Base-by-base conservation (phyloP, 2,113 vertebrate species). In the Sterrhoptilus dennistouni region DNA sequence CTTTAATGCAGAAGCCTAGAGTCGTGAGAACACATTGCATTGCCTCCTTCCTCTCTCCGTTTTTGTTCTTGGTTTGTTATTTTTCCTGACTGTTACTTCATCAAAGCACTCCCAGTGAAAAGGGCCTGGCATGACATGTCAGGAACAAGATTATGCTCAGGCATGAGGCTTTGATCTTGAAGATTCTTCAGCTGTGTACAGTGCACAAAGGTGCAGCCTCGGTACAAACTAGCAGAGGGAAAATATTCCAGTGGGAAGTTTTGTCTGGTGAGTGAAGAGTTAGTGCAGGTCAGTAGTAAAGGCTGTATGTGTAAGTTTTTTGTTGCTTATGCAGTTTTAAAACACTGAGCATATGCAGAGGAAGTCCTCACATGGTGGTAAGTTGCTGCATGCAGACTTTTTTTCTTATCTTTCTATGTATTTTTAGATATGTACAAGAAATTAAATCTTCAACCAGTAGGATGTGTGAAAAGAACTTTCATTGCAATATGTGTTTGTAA, bases 401-500 rank as follows among this genome's bases (percentile, higher is more conserved):
- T 61, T 72, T 72, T 36, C 65, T 66, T 21, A 8, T 89, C 57
- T 83, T 89, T 68, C 71, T 38, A 5, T 57, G 17, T 92, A 96
- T 97, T 95, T 97, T 96, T 96, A 97, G 93, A 93, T n/a, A 91
- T 33, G 69, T 50, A 81, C 29, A 83, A 95, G 85, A 85, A 95
- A 95, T 71, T 21, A 92, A 90, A 74, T 80, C 79, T 79, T 84
- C 85, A 80, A 83, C 57, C 52, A 95, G 70, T 75, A 92, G 82
- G 84, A 95, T 89, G 60, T 40, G 61, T 84, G 86, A 92, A 69
- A 94, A 92, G 49, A 93, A 89, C 44, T 81, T 95, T 74, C 17
- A 12, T 49, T 91, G 83, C 49, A 81, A 61, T 57, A 79, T 63
- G 80, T 84, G 59, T 79, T 87, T 83, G 65, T 78, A 86, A 93